These are phyloP conservation scores for Chloroceryle aenea DNA, from an alignment of 2,113 vertebrate species.

Conservation along the genomic window DNA sequence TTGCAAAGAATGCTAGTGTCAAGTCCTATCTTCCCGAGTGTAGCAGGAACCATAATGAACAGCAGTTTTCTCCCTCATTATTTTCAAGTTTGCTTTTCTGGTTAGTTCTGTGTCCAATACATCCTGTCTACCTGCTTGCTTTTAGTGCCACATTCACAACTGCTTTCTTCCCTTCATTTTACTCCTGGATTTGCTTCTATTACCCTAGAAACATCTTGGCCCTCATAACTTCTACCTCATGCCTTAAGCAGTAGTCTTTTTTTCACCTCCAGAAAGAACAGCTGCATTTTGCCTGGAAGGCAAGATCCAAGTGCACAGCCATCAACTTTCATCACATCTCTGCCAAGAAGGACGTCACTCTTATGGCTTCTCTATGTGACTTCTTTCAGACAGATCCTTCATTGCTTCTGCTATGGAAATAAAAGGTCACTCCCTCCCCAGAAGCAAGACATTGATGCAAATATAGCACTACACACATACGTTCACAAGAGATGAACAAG, in stretches of 20 bases:
- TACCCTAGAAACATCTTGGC: neutral
- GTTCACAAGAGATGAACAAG: neutral
- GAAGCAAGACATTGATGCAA: neutral
- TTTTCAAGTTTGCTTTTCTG: neutral
- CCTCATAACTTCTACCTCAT: neutral
- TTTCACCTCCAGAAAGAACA: neutral
- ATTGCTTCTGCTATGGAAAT: neutral
- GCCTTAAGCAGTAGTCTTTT: neutral
- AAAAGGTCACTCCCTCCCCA: neutral
- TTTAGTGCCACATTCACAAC: neutral
- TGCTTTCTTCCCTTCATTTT: neutral
- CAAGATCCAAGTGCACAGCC: neutral
- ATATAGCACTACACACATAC: accelerated
- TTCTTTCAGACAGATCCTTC: neutral
- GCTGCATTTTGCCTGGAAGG: neutral
- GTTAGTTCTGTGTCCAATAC: neutral
- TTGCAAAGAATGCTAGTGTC: constrained; percentile 5
- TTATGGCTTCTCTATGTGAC: neutral
- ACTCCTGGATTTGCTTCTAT: neutral
- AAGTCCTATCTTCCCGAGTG: neutral
- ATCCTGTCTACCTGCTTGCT: neutral
- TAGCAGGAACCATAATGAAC: neutral
- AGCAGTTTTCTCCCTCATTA: constrained; percentile 25
- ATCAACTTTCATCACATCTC: neutral
- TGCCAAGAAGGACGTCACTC: neutral